Evolutionary conservation across 2,797 vertebrate species (phyloP), one percentile per base, ranked within the genome.

Genomic region (Triplophysa bombifrons): DNA sequence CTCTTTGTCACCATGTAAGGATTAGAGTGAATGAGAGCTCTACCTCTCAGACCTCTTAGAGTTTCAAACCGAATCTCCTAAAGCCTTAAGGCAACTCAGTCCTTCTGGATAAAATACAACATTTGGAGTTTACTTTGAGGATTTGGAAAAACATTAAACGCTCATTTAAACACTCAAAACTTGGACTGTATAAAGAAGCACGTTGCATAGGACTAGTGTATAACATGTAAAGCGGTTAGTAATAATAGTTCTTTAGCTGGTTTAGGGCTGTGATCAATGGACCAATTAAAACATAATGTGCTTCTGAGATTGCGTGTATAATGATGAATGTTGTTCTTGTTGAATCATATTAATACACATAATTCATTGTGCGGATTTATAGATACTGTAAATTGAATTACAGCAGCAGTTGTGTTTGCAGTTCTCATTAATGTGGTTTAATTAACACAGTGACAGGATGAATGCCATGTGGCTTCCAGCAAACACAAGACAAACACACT

Each of bases 381-480:
- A 74, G 84, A 67, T 85, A 88, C 85, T 90, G 88, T 68, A 76
- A 84, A 78, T 85, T 89, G 48, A 19, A 77, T 86, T 81, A 86
- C 78, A 85, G 85, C 84, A 85, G 85, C 76, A 89, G 90, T 91
- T 86, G 87, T 89, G 90, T 87, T 88, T 92, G 58, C 56, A 91
- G 89, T 90, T 91, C 80, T 90, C 90, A 91, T 91, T 84, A 89
- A 86, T 90, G 58, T 76, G 89, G 85, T 87, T 88, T 92, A 93
- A 92, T 93, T 91, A 90, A 87, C 82, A 87, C 84, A 79, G 77
- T 85, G 88, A 88, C 87, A 89, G 90, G 89, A 91, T 89, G 93
- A 93, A 92, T 90, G 91, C 48, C 83, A 90, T 87, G 87, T 90
- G 79, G 73, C 68, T 67, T 22, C 81, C 84, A 84, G 87, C 86